Evolutionary conservation across 2,888 invertebrate genomes (phyloP).

Genomic region (Didymodactylos carnosus): DNA sequence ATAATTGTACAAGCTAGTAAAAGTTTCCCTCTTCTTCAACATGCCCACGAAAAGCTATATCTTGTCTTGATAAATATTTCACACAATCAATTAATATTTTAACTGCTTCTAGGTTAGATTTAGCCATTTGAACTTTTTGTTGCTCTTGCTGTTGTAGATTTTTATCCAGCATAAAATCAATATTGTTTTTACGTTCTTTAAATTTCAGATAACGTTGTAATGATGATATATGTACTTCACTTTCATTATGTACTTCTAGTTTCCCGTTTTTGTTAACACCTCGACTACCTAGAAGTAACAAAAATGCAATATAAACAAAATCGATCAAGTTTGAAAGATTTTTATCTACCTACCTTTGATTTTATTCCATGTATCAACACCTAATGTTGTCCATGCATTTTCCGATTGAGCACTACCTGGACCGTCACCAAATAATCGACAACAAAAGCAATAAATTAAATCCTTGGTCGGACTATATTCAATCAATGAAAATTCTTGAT

Average conservation of each 20-base stretch:
- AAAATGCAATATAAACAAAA: no score
- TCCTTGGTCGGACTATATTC: background rate
- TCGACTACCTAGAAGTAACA: background rate
- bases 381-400: background rate
- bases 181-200: background rate
- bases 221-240: background rate
- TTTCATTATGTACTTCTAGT: background rate
- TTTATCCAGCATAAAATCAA: background rate
- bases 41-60: background rate
- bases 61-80: background rate
- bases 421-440: background rate
- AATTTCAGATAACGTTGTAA: background rate
- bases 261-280: background rate
- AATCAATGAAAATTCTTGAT: background rate
- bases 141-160: background rate
- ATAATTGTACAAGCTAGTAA: background rate
- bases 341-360: no score
- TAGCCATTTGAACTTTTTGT: background rate
- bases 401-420: background rate
- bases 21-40: background rate
- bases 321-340: no score
- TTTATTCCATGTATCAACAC: background rate
- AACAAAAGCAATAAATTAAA: background rate
- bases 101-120: background rate
- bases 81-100: background rate